phyloP scores from a whole-genome alignment of 92 coral and sea anemone genomes.

The Diadumene lineata region DNA sequence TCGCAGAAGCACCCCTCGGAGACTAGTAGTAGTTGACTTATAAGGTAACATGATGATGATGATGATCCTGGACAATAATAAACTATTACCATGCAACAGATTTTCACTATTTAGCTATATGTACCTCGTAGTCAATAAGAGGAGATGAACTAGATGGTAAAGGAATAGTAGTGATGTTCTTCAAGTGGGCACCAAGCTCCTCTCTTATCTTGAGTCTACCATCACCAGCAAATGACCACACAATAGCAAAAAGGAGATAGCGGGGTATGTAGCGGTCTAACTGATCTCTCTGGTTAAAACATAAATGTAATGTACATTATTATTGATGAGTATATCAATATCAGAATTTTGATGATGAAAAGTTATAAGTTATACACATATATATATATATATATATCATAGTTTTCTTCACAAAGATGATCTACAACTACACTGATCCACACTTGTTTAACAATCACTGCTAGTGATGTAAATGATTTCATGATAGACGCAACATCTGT shows the following conservation, averaged over 20 bases:
- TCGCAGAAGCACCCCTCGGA: no score
- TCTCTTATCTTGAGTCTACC: conserved; percentile 88
- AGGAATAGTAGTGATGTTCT: conserved; percentile 89
- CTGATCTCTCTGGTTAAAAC: conserved; percentile 77
- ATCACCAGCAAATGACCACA: conserved; percentile 99
- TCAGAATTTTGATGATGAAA: background rate
- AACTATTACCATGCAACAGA: background rate
- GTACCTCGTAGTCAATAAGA: conserved; percentile 93
- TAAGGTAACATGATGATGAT: no score
- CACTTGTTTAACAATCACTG: no score
- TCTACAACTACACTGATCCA: no score
- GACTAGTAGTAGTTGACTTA: no score
- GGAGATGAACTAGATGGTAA: conserved; percentile 81
- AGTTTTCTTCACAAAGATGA: no score
- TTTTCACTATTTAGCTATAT: background rate
- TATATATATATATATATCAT: no score
- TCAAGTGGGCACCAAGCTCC: conserved; percentile 83
- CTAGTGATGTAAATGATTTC: no score
- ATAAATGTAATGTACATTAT: no score
- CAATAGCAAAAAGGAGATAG: conserved; percentile 70
- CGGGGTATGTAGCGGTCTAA: conserved; percentile 92
- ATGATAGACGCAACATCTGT: no score
- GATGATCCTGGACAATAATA: no score
- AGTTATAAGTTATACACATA: no score
- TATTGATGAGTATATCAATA: background rate